A percentile compares a stretch with the other conserved stretches of the same genome.
Conservation (phyloP, 2,113 vertebrate species). For the Engraulis encrasicolus region DNA sequence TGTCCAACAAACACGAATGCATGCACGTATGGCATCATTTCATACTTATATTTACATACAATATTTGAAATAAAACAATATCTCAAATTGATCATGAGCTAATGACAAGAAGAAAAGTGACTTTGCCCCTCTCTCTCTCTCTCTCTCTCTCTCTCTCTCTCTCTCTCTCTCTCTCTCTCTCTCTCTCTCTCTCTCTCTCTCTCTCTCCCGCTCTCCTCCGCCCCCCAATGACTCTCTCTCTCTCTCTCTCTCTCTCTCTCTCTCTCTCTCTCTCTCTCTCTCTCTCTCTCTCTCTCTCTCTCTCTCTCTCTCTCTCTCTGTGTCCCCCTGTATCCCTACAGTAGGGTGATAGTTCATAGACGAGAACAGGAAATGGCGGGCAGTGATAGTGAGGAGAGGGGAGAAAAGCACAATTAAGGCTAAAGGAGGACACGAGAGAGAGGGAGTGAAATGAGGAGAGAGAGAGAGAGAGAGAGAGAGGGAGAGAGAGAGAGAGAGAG, state of each 20-base stretch:
- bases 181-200: too few species aligned
- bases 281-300: conserved; percentile 34
- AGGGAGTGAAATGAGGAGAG: conserved; percentile 31
- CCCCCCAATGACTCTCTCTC: too few species aligned
- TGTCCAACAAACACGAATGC: neutral
- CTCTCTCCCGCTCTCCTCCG: too few species aligned
- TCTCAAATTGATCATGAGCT: too few species aligned
- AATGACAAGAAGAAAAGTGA: too few species aligned
- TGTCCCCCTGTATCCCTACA: conserved; percentile 41
- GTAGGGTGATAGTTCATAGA: neutral
- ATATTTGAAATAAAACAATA: too few species aligned
- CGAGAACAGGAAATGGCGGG: neutral
- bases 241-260: conserved; percentile 13
- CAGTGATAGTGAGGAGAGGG: conserved; percentile 20
- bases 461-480: conserved; percentile 30
- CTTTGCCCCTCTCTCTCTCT: too few species aligned
- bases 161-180: too few species aligned
- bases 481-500: conserved; percentile 26
- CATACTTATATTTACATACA: too few species aligned
- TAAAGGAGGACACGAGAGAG: conserved; percentile 22
- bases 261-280: conserved; percentile 35
- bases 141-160: too few species aligned
- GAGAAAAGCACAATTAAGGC: neutral
- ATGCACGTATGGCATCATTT: too few species aligned
- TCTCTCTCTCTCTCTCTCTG: conserved; percentile 31